Conservation (phyloP, 2,113 vertebrate species). For the Corythornis cristatus region DNA sequence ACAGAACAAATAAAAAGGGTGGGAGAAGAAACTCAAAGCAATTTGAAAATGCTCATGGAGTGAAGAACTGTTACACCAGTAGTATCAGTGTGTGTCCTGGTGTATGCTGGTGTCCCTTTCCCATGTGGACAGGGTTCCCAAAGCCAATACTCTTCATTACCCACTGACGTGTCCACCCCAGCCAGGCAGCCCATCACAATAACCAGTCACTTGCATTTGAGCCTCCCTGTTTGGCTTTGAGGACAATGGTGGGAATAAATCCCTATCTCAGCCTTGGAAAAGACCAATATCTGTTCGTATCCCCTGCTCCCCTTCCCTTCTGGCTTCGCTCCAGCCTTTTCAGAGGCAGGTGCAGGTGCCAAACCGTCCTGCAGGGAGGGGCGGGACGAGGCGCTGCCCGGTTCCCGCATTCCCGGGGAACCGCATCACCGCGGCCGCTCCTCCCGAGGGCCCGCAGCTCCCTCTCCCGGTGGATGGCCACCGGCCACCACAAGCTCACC, state of each 20-base stretch:
- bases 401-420: neutral
- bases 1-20: neutral
- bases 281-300: rapidly evolving
- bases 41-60: neutral
- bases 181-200: neutral
- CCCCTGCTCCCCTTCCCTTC: neutral
- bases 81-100: neutral
- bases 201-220: neutral
- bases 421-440: too few relatives aligned
- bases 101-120: neutral
- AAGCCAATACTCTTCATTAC: neutral
- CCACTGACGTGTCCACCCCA: neutral
- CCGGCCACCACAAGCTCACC: neutral
- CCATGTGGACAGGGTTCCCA: neutral
- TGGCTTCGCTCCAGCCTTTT: neutral
- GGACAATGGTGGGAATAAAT: neutral
- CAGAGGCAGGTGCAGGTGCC: neutral
- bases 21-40: neutral
- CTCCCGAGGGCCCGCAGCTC: neutral
- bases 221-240: neutral
- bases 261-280: neutral
- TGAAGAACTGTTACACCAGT: neutral
- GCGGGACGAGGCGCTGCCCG: neutral
- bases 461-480: constrained; percentile 7
- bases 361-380: neutral